A percentile compares a stretch with the other conserved stretches of the same genome.
phyloP scores from a whole-genome alignment of 1,140 invertebrate genomes.

The Pseudobourletiella spinata region DNA sequence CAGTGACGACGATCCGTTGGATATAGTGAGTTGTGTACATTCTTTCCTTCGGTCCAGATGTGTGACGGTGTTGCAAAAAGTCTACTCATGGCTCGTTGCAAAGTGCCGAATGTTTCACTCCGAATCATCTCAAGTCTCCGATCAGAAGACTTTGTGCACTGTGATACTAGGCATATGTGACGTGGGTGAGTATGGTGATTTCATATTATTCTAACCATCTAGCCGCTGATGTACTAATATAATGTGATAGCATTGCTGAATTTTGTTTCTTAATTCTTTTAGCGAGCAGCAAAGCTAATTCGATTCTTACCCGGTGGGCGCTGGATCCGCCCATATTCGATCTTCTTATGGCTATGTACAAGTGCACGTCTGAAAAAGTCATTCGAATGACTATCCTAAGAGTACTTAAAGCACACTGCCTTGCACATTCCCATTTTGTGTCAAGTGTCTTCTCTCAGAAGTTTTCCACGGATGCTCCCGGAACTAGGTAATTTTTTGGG shows the following conservation, averaged over 20 bases:
- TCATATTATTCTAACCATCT: no score
- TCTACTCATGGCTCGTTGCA: conserved; percentile 20
- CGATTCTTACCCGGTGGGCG: conserved; percentile 27
- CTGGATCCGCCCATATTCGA: conserved; percentile 28
- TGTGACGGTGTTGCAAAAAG: conserved; percentile 23
- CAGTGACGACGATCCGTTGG: neutral
- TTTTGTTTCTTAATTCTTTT: conserved; percentile 5
- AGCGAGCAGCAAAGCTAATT: conserved; percentile 29
- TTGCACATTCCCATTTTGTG: conserved; percentile 31
- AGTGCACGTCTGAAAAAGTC: neutral
- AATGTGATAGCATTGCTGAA: neutral
- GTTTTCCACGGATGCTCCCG: conserved; percentile 22
- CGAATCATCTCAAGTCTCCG: neutral
- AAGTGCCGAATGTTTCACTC: neutral
- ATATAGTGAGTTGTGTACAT: conserved; percentile 13
- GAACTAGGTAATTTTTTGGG: conserved; percentile 11
- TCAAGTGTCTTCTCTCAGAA: conserved; percentile 23
- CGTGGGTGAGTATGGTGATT: conserved; percentile 18
- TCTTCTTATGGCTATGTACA: conserved; percentile 12
- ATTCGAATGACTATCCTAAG: neutral
- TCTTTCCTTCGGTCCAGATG: conserved; percentile 22
- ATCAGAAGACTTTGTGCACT: conserved; percentile 2
- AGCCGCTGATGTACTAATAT: neutral
- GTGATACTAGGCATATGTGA: conserved; percentile 24
- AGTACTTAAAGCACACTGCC: conserved; percentile 29